phyloP scores from a whole-genome alignment of 2,888 invertebrate genomes.

The Archips xylosteana region DNA sequence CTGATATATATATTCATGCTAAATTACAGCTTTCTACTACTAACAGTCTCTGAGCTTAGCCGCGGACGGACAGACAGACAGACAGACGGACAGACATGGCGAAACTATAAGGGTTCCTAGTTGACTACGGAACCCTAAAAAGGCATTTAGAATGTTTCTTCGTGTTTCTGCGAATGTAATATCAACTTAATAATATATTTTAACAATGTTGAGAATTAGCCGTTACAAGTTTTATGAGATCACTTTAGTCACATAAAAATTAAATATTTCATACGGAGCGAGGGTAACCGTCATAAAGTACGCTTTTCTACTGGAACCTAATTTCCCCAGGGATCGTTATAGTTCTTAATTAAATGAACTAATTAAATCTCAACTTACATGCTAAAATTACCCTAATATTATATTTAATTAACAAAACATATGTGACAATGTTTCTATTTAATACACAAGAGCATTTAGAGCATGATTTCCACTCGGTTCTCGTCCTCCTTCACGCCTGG shows the following conservation, averaged over 20 bases:
- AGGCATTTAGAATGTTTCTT: background rate
- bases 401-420: background rate
- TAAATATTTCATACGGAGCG: background rate
- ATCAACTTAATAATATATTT: background rate
- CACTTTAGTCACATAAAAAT: background rate
- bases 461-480: background rate
- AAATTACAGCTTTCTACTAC: too few relatives aligned
- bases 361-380: slow-evolving; percentile 19
- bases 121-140: too few relatives aligned
- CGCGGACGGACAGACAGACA: too few relatives aligned
- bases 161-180: background rate
- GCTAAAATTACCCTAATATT: background rate
- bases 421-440: background rate
- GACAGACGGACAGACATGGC: too few relatives aligned
- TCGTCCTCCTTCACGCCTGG: background rate
- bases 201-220: background rate
- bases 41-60: too few relatives aligned
- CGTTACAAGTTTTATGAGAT: background rate
- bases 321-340: background rate
- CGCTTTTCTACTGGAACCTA: background rate
- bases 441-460: background rate
- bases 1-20: too few relatives aligned
- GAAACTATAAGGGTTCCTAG: too few relatives aligned
- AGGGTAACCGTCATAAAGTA: background rate
- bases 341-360: slow-evolving; percentile 12